A percentile compares a stretch with the other conserved stretches of the same genome.
phyloP scores from a whole-genome alignment of 2,113 vertebrate genomes.

The Actenoides lindsayi region DNA sequence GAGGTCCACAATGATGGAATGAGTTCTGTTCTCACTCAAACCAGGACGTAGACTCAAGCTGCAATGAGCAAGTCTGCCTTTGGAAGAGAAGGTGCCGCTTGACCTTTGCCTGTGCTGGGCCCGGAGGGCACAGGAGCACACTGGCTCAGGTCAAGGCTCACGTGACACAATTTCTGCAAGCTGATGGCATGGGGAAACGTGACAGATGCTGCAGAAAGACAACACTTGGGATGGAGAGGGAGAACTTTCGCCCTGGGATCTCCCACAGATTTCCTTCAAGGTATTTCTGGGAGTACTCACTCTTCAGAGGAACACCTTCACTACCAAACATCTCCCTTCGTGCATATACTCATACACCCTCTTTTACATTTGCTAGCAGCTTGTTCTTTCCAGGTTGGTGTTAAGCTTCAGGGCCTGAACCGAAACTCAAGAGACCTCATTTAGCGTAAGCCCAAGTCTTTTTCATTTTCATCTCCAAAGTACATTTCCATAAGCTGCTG shows the following conservation, averaged over 20 bases:
- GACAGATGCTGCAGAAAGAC: not conserved
- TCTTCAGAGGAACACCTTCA: not conserved
- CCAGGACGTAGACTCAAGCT: not conserved
- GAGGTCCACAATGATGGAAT: not conserved
- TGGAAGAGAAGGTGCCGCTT: not conserved
- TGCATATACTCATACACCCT: accelerated
- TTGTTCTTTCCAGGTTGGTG: not conserved
- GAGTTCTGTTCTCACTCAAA: no score
- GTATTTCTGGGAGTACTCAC: not conserved
- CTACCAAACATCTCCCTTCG: not conserved
- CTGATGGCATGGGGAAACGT: not conserved
- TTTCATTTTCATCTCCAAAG: not conserved
- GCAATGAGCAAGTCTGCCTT: not conserved
- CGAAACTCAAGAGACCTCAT: not conserved
- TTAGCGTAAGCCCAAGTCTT: not conserved
- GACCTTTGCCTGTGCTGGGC: not conserved
- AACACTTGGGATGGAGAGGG: not conserved
- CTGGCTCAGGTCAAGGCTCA: not conserved
- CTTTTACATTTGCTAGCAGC: not conserved
- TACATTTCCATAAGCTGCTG: not conserved
- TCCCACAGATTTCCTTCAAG: not conserved
- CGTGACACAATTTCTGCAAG: not conserved
- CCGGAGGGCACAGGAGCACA: accelerated
- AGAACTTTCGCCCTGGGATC: not conserved
- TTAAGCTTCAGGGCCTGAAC: not conserved